Conservation (phyloP, 1,140 invertebrate genomes). For the Diorhabda sublineata region DNA sequence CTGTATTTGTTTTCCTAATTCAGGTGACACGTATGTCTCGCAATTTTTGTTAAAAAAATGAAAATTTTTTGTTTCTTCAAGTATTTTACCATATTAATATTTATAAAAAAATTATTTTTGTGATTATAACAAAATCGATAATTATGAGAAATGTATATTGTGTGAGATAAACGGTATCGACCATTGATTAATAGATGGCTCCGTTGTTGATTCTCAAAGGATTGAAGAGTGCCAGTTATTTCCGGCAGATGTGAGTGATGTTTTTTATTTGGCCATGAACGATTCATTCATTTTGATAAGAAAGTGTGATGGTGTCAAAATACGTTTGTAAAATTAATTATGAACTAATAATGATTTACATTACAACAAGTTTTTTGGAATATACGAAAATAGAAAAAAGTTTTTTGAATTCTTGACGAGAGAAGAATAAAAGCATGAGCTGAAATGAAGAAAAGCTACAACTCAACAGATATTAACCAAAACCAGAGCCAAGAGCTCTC, state of each 20-base stretch:
- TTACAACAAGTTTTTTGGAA: constrained; percentile 28
- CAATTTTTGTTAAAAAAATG: too few relatives aligned
- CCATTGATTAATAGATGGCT: background rate
- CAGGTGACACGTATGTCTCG: too few relatives aligned
- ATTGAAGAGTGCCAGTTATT: constrained; percentile 19
- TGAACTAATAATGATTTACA: constrained; percentile 43
- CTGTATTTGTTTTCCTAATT: too few relatives aligned
- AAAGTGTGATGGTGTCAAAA: constrained; percentile 47
- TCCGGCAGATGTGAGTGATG: constrained; percentile 31
- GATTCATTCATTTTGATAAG: constrained; percentile 41
- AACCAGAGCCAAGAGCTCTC: constrained; percentile 45
- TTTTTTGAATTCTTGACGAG: constrained; percentile 46
- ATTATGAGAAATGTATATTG: too few relatives aligned
- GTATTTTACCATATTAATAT: too few relatives aligned
- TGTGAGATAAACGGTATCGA: too few relatives aligned
- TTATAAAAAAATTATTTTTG: too few relatives aligned
- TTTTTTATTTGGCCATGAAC: constrained; percentile 28
- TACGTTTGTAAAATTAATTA: constrained; percentile 41
- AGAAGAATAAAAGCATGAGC: constrained; percentile 40
- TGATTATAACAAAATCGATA: too few relatives aligned
- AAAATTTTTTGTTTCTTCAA: too few relatives aligned
- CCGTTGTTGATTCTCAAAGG: background rate
- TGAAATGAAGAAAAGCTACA: constrained; percentile 48
- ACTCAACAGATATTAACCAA: constrained; percentile 41
- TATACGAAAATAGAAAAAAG: constrained; percentile 32